These are phyloP conservation scores for Epirrhoe tristata DNA, from an alignment of 2,888 invertebrate species.

Conservation along the genomic window DNA sequence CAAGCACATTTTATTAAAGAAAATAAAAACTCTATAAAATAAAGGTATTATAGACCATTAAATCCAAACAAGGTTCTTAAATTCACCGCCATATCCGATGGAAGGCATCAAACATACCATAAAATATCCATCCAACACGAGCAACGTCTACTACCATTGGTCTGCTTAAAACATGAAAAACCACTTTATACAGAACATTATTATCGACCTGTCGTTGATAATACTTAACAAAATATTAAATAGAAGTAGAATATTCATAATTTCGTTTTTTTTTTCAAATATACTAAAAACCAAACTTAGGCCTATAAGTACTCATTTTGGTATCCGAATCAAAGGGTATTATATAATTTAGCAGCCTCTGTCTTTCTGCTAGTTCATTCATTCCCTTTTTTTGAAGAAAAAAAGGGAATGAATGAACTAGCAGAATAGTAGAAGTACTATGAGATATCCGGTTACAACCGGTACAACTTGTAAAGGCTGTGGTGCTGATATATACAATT, in stretches of 20 bases:
- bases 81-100: constrained; percentile 8
- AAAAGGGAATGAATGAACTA: no score
- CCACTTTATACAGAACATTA: constrained; percentile 19
- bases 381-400: no score
- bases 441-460: no score
- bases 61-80: constrained; percentile 6
- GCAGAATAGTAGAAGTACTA: no score
- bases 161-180: constrained; percentile 19
- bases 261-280: no score
- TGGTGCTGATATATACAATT: no score
- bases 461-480: no score
- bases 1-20: neutral
- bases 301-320: no score
- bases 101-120: constrained; percentile 29
- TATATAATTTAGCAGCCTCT: no score
- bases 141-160: constrained; percentile 23
- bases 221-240: neutral
- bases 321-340: no score
- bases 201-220: neutral
- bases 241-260: neutral
- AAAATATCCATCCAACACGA: constrained; percentile 31
- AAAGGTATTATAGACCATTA: neutral
- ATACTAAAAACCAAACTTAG: no score
- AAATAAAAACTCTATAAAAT: constrained; percentile 3
- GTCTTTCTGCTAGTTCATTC: no score